Evolutionary conservation across 2,888 invertebrate species (phyloP).

Genomic region (Perdita meconis): DNA sequence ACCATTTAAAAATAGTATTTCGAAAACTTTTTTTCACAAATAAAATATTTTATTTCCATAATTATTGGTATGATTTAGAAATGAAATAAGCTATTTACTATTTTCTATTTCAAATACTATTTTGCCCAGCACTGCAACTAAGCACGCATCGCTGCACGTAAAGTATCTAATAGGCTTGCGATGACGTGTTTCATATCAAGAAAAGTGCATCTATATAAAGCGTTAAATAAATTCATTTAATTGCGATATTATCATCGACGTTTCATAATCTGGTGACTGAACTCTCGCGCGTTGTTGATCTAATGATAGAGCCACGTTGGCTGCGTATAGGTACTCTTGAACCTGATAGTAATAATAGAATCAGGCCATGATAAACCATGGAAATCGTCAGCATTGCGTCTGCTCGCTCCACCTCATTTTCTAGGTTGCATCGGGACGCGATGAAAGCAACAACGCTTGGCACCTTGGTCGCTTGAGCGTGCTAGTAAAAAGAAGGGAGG

Average conservation of each 20-base stretch:
- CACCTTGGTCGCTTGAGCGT: conserved; percentile 25
- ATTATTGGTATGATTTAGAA: no score
- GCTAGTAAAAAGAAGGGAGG: conserved; percentile 21
- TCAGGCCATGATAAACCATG: conserved; percentile 62
- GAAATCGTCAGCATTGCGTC: conserved; percentile 33
- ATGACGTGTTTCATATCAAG: no score
- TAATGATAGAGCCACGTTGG: conserved; percentile 67
- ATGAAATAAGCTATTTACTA: no score
- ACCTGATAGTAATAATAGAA: conserved; percentile 73
- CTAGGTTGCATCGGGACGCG: conserved; percentile 6
- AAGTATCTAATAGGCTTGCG: no score
- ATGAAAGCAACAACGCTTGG: conserved; percentile 16
- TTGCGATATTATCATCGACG: conserved; percentile 3
- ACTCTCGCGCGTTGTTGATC: conserved; percentile 55
- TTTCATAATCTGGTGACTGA: conserved; percentile 55
- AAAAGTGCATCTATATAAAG: no score
- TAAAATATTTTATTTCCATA: no score
- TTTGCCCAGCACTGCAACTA: no score
- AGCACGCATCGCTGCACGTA: no score
- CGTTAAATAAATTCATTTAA: not conserved
- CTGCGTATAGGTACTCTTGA: conserved; percentile 62
- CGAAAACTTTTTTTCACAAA: no score
- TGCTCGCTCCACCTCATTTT: conserved; percentile 6
- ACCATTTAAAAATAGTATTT: no score
- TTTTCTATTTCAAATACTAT: no score